phyloP scores from a whole-genome alignment of 1,140 invertebrate species.

The Drepana arcuata region DNA sequence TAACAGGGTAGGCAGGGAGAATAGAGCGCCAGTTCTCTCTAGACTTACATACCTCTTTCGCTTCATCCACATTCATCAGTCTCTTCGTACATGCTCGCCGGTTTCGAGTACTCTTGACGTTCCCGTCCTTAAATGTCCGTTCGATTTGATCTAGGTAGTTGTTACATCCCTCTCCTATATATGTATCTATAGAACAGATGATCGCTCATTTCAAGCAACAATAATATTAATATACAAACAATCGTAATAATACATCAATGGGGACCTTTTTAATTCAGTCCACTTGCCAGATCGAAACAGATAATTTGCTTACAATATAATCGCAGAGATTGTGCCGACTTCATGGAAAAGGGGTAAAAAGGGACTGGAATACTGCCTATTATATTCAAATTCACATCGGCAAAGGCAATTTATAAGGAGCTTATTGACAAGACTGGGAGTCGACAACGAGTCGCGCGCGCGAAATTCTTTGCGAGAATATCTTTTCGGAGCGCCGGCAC shows the following conservation, averaged over 20 bases:
- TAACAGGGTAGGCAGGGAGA: no score
- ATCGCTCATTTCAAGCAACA: no score
- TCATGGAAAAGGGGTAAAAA: constrained; percentile 56
- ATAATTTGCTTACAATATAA: constrained; percentile 72
- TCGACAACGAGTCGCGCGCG: constrained; percentile 25
- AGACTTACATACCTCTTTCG: no score
- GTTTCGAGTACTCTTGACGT: no score
- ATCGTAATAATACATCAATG: constrained; percentile 32
- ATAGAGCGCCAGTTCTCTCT: no score
- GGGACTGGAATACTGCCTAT: constrained; percentile 48
- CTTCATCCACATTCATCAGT: no score
- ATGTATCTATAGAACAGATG: no score
- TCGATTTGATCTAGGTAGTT: no score
- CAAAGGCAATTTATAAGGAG: constrained; percentile 65
- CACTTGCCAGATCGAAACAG: constrained; percentile 49
- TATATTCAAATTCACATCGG: constrained; percentile 66
- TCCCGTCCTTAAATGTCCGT: no score
- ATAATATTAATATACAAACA: no score
- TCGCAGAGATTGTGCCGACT: constrained; percentile 49
- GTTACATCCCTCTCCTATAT: no score
- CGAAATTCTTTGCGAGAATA: constrained; percentile 58
- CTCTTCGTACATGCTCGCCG: no score
- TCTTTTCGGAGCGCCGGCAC: constrained; percentile 26
- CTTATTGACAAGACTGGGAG: constrained; percentile 62
- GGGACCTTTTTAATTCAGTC: constrained; percentile 27